Evolutionary conservation across 1,140 invertebrate species (phyloP).

Genomic region (Bombus sylvicola): DNA sequence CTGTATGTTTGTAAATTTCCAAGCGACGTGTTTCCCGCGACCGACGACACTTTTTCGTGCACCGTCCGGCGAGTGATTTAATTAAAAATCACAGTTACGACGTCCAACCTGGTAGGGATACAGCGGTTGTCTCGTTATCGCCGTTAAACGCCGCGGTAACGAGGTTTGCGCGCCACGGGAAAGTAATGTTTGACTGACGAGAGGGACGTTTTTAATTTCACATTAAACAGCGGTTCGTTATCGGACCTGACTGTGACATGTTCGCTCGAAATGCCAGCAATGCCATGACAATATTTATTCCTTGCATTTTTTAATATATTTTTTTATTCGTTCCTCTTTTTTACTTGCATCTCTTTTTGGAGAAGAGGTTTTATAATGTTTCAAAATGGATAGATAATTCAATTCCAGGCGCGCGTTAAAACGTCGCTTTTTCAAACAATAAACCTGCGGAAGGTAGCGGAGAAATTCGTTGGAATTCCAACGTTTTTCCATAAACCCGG

Average conservation of each 20-base stretch:
- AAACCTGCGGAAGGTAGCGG: neutral
- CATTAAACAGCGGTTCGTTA: slow-evolving; percentile 20
- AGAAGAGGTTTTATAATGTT: neutral
- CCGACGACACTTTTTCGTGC: neutral
- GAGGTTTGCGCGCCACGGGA: neutral
- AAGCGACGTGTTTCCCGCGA: neutral
- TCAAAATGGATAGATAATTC: neutral
- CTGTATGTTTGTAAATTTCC: slow-evolving; percentile 53
- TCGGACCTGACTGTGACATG: neutral
- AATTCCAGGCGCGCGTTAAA: neutral
- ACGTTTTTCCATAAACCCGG: too few relatives aligned
- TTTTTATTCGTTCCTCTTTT: neutral
- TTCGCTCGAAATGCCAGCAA: neutral
- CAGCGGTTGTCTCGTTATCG: slow-evolving; percentile 41
- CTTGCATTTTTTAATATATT: neutral
- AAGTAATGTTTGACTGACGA: slow-evolving; percentile 3
- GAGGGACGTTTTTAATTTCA: slow-evolving; percentile 42
- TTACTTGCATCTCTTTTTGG: too few relatives aligned
- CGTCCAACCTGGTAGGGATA: neutral
- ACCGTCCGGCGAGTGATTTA: slow-evolving; percentile 31
- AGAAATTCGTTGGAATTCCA: neutral
- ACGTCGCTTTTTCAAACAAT: neutral
- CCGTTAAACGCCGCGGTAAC: slow-evolving; percentile 25
- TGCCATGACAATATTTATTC: neutral
- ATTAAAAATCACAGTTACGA: slow-evolving; percentile 50